phyloP scores from a whole-genome alignment of 1,140 invertebrate species.

The Euwallacea similis region DNA sequence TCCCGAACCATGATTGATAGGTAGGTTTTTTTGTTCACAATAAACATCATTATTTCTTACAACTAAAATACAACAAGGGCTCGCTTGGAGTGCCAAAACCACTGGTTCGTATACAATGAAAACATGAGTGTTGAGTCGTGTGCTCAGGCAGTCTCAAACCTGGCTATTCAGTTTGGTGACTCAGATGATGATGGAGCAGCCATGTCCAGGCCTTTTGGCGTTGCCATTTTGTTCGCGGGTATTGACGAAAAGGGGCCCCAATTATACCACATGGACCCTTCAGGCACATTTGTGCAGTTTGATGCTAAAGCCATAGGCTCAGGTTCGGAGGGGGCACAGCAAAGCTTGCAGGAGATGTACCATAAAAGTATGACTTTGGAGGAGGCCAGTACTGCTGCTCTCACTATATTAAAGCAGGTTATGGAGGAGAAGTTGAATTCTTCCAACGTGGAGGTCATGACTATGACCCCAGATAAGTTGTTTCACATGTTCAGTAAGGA shows the following conservation, averaged over 20 bases:
- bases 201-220: conserved; percentile 99
- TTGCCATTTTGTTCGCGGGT: conserved; percentile 89
- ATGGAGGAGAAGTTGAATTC: conserved; percentile 99
- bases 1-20: conserved; percentile 62
- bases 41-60: neutral
- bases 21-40: conserved; percentile 31
- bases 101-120: conserved; percentile 98
- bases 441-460: conserved; percentile 97
- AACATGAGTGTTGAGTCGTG: conserved; percentile 96
- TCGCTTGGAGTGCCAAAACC: conserved; percentile 93
- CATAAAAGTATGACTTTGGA: conserved; percentile 88
- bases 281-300: conserved; percentile 95
- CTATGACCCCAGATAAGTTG: conserved; percentile 80
- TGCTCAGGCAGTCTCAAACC: conserved; percentile 96
- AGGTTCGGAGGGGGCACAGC: conserved; percentile 98
- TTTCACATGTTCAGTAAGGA: conserved; percentile 92
- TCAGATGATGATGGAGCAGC: conserved; percentile 92
- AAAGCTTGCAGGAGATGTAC: conserved; percentile 81
- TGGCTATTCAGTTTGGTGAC: conserved; percentile 98
- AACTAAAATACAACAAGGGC: conserved; percentile 63
- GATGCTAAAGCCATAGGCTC: conserved; percentile 99
- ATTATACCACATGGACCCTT: conserved; percentile 97
- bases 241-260: conserved; percentile 85
- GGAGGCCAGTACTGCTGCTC: conserved; percentile 88
- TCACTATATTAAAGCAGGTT: conserved; percentile 98